Percentiles rank a stretch among this genome's conserved stretches.
phyloP scores from a whole-genome alignment of 2,113 vertebrate species.

The Toxotes jaculatrix region DNA sequence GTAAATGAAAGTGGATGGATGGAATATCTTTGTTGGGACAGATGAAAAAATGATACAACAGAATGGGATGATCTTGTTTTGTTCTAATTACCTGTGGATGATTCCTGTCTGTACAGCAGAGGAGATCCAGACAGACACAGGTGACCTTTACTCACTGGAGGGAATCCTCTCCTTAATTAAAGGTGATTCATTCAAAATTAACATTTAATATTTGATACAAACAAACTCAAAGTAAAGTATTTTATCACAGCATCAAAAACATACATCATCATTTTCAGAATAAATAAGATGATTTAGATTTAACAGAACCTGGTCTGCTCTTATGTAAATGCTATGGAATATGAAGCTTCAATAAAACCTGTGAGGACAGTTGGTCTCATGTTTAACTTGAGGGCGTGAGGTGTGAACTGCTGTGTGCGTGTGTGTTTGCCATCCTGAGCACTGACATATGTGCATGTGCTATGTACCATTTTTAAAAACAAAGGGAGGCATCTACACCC shows the following conservation, averaged over 20 bases:
- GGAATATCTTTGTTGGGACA: neutral
- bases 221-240: neutral
- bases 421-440: constrained; percentile 9
- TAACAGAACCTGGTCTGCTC: neutral
- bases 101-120: neutral
- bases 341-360: neutral
- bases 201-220: too few relatives aligned
- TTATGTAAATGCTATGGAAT: neutral
- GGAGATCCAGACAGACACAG: neutral
- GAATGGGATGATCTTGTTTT: neutral
- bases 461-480: constrained; percentile 16
- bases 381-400: neutral
- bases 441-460: constrained; percentile 31
- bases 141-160: neutral
- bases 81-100: neutral
- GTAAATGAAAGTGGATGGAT: neutral
- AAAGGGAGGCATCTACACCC: neutral
- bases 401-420: neutral
- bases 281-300: neutral
- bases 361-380: neutral
- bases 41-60: neutral
- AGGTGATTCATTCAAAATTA: neutral
- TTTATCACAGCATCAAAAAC: neutral
- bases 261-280: neutral
- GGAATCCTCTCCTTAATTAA: neutral